Base-by-base conservation (phyloP, 2,888 invertebrate genomes). In the Barypeithes pellucidus region DNA sequence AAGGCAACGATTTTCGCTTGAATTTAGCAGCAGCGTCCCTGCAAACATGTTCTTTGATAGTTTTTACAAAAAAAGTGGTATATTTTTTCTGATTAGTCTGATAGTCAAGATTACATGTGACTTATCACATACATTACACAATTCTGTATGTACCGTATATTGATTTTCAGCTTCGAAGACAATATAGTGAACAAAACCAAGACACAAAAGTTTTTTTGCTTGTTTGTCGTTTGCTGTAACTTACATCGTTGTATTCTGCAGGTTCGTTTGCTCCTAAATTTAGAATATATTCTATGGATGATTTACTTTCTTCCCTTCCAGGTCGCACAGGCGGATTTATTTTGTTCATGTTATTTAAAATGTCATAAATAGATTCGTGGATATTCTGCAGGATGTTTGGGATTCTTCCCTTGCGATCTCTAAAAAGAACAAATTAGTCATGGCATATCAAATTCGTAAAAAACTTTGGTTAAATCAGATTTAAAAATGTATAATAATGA, bases 311-410 rank as follows among this genome's bases (percentile, higher is more conserved):
- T 60, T 88, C 88, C 47, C 89, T 86, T 7, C 85, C 85, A 33
- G 92, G 85, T 57, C 87, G 85, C 22, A 92, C 83, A 0, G 86
- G 82, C 0, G 86, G 86, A 50, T 81, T 73, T 68, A 86, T 82
- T 76, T 81, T 80, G 22, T 86, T 78, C 91, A 93, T 91, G 77
- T 90, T 88, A 36, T 85, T 86, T 0, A 91, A 87, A 29, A 93
- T 87, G 75, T 91, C 92, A 79, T 89, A 91, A 57, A 94, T 93
- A 0, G 93, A 91, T 81, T 95, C 94, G 82, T 93, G 92, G 1
- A 94, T 88, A 79, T 95, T 95, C 81, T 90, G 90, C 45, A 89
- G 88, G 61, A 95, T 94, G 81, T 91, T 90, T 0, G 87, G 84
- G 12, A 90, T 89, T 83, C 91, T 93, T 54, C 91, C 91, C 63